A percentile compares a stretch with the other conserved stretches of the same genome.
phyloP scores from a whole-genome alignment of 2,888 invertebrate species.

The Epirrhoe alternata region DNA sequence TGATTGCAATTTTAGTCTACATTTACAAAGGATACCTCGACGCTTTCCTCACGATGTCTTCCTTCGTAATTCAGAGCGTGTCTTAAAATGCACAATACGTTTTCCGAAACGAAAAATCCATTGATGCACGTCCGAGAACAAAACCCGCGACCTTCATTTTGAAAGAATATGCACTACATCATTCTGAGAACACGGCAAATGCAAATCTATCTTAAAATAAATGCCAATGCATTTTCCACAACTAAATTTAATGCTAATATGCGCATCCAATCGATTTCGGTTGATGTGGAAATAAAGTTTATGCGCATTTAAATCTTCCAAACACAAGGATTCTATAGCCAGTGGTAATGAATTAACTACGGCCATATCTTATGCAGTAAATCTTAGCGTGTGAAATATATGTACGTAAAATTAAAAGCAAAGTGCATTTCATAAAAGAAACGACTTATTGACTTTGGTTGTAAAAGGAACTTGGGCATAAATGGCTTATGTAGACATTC shows the following conservation, averaged over 20 bases:
- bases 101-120: no score
- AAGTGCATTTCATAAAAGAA: neutral
- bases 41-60: no score
- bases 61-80: no score
- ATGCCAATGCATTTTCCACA: conserved; percentile 20
- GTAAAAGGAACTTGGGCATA: no score
- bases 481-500: no score
- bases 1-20: no score
- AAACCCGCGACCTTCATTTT: no score
- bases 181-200: no score
- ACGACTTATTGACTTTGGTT: neutral
- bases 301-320: conserved; percentile 5
- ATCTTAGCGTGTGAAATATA: neutral
- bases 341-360: neutral
- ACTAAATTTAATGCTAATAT: neutral
- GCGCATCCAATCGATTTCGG: conserved; percentile 10
- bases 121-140: no score
- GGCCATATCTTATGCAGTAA: neutral
- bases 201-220: neutral
- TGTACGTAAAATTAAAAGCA: neutral
- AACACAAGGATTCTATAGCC: neutral
- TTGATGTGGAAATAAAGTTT: conserved; percentile 1
- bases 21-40: no score
- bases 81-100: no score
- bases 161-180: no score